Evolutionary conservation across 2,113 vertebrate genomes (phyloP), one percentile per base, ranked within the genome.

Genomic region (Petaurus breviceps): DNA sequence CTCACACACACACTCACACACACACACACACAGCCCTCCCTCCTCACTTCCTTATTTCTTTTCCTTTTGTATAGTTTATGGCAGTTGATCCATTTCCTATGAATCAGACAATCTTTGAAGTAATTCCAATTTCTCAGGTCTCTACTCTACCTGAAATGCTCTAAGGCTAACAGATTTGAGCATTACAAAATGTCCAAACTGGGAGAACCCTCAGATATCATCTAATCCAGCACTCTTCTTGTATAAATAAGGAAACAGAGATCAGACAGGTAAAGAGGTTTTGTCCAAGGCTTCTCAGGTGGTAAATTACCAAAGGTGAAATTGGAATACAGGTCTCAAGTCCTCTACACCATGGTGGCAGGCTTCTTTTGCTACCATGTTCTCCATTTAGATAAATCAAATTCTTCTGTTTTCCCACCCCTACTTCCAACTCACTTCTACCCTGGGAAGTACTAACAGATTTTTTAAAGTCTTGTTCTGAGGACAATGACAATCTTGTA

Each of bases 351-450:
- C 31, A 37, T 37, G 31, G 31, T 37, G 14, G 31, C 12, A 68
- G 61, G 55, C 8, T 57, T 57, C 52, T 94, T 96, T 51, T 92
- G 52, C 54, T 77, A 46, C 89, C 43, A 92, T 26, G 93, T 31
- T 31, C 93, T 92, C 14, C n/a, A 47, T 91, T 26, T 89, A 43
- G 31, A 28, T 50, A 96, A 90, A 90, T 26, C 89, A 90, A 94
- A 91, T n/a, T 11, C 31, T 16, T 68, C 3, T n/a, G 14, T 37
- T 31, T n/a, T 37, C 14, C 31, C 31, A 68, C 12, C 37, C 31
- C 61, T n/a, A n/a, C 1, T 68, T 68, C 31, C 14, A 68, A 37
- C 12, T 68, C 31, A 37, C 37, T 68, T 68, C 37, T n/a, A 37
- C 11, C 14, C 12, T n/a, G 3, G 14, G 12, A 68, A 68, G 4